Percentiles rank a stretch among this genome's conserved stretches.
Evolutionary conservation across 2,797 vertebrate genomes (phyloP).

Genomic region (Tokudaia tokunoshimensis): DNA sequence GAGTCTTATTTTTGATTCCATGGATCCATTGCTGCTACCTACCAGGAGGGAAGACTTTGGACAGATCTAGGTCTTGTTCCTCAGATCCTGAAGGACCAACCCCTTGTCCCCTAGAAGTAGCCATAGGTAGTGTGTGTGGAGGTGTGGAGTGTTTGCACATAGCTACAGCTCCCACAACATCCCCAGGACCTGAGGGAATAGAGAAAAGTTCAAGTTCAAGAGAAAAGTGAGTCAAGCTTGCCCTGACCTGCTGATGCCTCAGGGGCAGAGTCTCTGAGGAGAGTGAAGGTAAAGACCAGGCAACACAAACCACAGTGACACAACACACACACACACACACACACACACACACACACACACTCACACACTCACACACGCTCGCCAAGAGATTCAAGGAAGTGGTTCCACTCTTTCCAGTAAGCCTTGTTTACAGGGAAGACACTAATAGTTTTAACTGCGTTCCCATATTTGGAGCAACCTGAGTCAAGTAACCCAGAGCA

Average conservation of each 20-base stretch:
- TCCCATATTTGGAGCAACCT: too few relatives aligned
- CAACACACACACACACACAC: not conserved
- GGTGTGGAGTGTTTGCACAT: not conserved
- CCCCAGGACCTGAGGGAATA: not conserved
- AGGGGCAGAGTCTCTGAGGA: not conserved
- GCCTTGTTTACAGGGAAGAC: not conserved
- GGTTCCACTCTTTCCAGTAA: not conserved
- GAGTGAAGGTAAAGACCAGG: not conserved
- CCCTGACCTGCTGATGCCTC: not conserved
- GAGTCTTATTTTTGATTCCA: not conserved
- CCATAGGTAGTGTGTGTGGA: not conserved
- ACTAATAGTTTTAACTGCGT: not conserved
- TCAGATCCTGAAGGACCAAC: not conserved
- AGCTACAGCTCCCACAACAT: not conserved
- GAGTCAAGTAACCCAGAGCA: not conserved
- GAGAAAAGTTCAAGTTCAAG: too few relatives aligned
- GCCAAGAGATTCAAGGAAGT: not conserved
- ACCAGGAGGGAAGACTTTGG: not conserved
- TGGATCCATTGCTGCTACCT: not conserved
- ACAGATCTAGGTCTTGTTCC: not conserved
- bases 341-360: not conserved
- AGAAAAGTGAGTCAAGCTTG: not conserved
- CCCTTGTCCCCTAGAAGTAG: not conserved
- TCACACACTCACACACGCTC: too few relatives aligned
- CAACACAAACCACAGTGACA: too few relatives aligned